Percentiles rank a stretch among this genome's conserved stretches.
Conservation (phyloP, 2,113 vertebrate species). For the Tiliqua scincoides region DNA sequence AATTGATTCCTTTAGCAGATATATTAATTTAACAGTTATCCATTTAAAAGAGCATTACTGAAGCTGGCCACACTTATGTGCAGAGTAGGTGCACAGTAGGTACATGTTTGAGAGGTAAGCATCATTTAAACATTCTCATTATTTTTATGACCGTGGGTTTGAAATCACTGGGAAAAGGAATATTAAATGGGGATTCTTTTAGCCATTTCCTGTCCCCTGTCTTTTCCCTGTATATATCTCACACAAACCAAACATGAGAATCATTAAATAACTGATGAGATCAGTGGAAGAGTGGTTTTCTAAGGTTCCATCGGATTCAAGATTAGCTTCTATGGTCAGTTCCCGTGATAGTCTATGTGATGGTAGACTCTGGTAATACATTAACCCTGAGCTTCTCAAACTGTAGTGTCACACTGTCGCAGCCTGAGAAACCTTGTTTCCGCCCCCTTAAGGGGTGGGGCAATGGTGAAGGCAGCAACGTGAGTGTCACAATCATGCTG, state of each 20-base stretch:
- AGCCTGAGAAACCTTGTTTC: no score
- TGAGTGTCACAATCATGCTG: no score
- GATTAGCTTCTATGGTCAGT: not conserved
- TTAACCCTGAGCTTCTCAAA: no score
- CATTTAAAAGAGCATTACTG: conserved; percentile 28
- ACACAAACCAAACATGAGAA: rapidly evolving
- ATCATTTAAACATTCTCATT: not conserved
- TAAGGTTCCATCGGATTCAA: not conserved
- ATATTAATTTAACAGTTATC: conserved; percentile 51
- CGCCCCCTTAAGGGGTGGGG: no score
- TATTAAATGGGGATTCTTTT: not conserved
- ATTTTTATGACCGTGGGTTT: conserved; percentile 21
- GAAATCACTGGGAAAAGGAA: conserved; percentile 19
- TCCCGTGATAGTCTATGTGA: not conserved
- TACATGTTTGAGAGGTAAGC: conserved; percentile 27
- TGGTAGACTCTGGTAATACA: not conserved
- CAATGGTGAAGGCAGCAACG: no score
- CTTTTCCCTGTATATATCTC: not conserved
- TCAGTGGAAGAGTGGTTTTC: not conserved
- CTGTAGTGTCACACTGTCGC: no score
- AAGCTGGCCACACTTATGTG: not conserved
- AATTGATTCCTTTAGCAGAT: conserved; percentile 62
- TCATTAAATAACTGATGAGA: not conserved
- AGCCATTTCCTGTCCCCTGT: not conserved
- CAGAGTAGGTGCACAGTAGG: not conserved